Evolutionary conservation across 2,797 vertebrate species (phyloP), one percentile per base, ranked within the genome.

Genomic region (Leptoclinus maculatus): DNA sequence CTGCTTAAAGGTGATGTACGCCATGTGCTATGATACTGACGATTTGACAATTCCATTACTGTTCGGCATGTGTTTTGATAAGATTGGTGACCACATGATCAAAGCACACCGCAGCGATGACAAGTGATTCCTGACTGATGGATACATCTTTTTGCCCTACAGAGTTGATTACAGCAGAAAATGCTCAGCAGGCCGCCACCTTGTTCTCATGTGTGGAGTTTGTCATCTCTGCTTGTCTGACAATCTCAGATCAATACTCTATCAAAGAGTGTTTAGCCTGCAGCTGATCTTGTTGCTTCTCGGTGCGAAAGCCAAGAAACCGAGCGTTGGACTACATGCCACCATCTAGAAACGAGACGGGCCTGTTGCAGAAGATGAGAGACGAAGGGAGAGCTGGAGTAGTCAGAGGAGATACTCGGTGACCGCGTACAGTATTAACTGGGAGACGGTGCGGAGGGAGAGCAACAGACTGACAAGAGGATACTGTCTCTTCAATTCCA

Each of bases 191-290:
- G 66, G 64, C 71, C 0, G 8, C 36, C 5, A 78, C 66, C 68
- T 84, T 73, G 79, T 83, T 85, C 83, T 70, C 79, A 62, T 75
- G 74, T 81, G 83, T 75, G 82, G 87, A 89, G 85, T 87, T 76
- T 80, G 87, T 91, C 89, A 76, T 85, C 83, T 81, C 75, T 66
- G 78, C 83, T 83, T 87, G 83, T 91, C 86, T 85, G 89, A 93
- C 79, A 84, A 88, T 87, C 74, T 53, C 49, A 41, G 85, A 94
- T 95, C 94, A 83, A 95, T 94, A 94, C 87, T 88, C 89, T 89
- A 93, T 94, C 91, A 94, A 89, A 91, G 76, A 75, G 16, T 76
- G 85, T 68, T 82, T 72, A 67, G 66, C 81, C 77, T 78, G 80
- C 45, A 80, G 84, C 87, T 80, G 77, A 83, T 83, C 83, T 3